A percentile compares a stretch with the other conserved stretches of the same genome.
phyloP scores from a whole-genome alignment of 2,888 invertebrate genomes.

The Unio pictorum region DNA sequence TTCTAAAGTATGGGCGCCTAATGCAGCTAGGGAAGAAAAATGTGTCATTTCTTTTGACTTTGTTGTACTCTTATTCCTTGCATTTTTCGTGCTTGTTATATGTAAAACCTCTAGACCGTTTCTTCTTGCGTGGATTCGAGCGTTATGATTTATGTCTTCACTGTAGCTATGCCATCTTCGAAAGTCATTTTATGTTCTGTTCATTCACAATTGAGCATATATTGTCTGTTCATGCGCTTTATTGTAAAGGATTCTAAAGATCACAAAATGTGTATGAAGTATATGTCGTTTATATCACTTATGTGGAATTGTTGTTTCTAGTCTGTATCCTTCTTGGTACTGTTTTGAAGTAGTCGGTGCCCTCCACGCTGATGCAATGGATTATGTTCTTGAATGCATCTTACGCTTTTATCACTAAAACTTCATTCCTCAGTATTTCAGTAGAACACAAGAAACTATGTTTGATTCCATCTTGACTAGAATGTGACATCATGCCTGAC shows the following conservation, averaged over 20 bases:
- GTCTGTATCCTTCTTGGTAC: conserved; percentile 11
- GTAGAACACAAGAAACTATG: background rate
- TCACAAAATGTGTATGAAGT: conserved; percentile 12
- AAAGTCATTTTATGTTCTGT: conserved; percentile 10
- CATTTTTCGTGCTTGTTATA: conserved; percentile 16
- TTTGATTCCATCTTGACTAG: background rate
- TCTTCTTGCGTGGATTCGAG: conserved; percentile 20
- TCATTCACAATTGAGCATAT: conserved; percentile 13
- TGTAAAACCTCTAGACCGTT: conserved; percentile 15
- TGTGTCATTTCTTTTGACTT: background rate
- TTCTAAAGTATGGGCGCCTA: conserved; percentile 7
- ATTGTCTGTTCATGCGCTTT: conserved; percentile 10
- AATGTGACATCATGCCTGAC: background rate
- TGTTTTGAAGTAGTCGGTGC: background rate
- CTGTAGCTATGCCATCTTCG: conserved; percentile 8
- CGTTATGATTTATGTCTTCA: conserved; percentile 2
- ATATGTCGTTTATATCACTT: conserved; percentile 12
- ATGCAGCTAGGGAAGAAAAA: conserved; percentile 19
- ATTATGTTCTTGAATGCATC: conserved; percentile 6
- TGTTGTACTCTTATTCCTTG: conserved; percentile 12
- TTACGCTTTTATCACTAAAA: background rate
- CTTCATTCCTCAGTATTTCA: conserved; percentile 7
- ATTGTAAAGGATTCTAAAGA: conserved; percentile 8
- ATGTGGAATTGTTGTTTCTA: conserved; percentile 14
- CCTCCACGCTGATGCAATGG: background rate